Evolutionary conservation across 2,113 vertebrate genomes (phyloP), one percentile per base, ranked within the genome.

Genomic region (Bettongia penicillata): DNA sequence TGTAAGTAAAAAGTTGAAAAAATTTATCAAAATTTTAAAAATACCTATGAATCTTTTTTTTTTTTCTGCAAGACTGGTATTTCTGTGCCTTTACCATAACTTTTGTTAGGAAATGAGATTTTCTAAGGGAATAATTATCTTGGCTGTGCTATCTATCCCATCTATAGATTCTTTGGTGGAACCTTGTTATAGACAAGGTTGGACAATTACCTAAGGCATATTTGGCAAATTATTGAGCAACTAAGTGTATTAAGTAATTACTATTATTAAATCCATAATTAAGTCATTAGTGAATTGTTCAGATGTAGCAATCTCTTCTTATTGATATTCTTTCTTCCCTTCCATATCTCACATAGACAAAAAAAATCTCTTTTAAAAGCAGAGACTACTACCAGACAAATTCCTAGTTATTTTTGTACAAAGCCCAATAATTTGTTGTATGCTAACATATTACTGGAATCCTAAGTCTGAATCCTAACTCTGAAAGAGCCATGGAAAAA

Each of bases 141-240:
- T 26, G 37, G 97, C 94, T 90, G 24, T 90, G 55, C 91, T 89
- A 8, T 23, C 91, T n/a, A 51, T 51, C 96, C 93, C 37, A 10
- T 91, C 91, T 37, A 19, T 31, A 26, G 48, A 25, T 96, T 92
- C 24, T 95, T 51, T 51, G 89, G 4, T 91, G 53, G 90, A 6
- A 28, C 9, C 49, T 53, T 55, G 24, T 53, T 49, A 26, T 68
- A 92, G 47, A 89, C 28, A 96, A 95, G 93, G 52, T 95, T 93
- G 26, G 91, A 95, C 90, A 90, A 68, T 19, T 91, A 11, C 22
- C 94, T 24, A 47, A 91, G 95, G 57, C 26, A 49, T 26, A 93
- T 93, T 89, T 93, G 96, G 53, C 37, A 53, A 51, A 93, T 96
- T 93, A 47, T 96, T 91, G 52, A 93, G 91, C 93, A 8, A 52